These are phyloP conservation scores for Microcebus ravelobensis DNA, from an alignment of 2,113 vertebrate species.

Conservation along the genomic window DNA sequence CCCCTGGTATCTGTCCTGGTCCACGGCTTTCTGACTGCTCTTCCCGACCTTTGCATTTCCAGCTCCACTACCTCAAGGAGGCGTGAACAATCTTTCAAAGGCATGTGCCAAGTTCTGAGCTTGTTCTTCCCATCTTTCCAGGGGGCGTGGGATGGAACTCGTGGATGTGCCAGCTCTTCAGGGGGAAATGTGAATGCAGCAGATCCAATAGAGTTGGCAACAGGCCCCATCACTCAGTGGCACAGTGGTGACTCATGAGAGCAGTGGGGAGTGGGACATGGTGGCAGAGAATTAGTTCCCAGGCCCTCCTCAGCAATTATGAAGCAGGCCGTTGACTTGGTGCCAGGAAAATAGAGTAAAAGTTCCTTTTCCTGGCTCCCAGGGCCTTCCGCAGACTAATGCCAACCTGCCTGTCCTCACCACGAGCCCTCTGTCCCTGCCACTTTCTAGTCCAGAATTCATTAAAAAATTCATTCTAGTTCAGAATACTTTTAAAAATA, in stretches of 20 bases:
- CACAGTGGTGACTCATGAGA: slow-evolving; percentile 17
- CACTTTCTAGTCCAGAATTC: neutral
- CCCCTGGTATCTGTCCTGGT: neutral
- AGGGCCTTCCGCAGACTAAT: too few species aligned
- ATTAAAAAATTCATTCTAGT: neutral
- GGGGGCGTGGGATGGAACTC: neutral
- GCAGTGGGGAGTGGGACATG: neutral
- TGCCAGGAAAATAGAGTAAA: neutral
- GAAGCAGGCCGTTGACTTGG: neutral
- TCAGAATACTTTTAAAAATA: neutral
- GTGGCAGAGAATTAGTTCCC: neutral
- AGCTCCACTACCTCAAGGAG: neutral
- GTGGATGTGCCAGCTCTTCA: neutral
- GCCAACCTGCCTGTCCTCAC: neutral
- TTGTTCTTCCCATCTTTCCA: neutral
- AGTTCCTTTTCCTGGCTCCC: neutral
- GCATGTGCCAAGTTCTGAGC: neutral
- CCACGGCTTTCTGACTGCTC: neutral
- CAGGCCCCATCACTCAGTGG: neutral
- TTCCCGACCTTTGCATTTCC: neutral
- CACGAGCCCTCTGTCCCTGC: neutral
- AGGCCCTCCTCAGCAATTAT: slow-evolving; percentile 7
- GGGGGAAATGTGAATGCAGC: neutral
- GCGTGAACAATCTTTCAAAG: neutral
- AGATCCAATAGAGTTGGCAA: slow-evolving; percentile 16